phyloP scores from a whole-genome alignment of 2,888 invertebrate species.

The Hofmannophila pseudospretella region DNA sequence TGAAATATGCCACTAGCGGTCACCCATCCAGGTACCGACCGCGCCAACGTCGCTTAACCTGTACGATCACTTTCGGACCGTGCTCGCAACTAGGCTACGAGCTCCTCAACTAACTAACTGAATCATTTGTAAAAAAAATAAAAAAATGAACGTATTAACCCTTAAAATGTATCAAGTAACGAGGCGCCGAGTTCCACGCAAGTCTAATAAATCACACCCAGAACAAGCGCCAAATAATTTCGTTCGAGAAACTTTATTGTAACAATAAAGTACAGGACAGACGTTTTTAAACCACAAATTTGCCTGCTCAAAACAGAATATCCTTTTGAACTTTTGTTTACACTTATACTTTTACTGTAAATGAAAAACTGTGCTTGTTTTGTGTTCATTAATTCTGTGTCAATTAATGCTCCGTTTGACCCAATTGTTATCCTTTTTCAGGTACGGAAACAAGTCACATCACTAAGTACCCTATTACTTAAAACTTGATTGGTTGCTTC shows the following conservation, averaged over 20 bases:
- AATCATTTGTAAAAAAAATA: too few relatives aligned
- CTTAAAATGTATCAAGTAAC: slow-evolving; percentile 34
- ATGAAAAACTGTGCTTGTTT: neutral
- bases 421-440: too few relatives aligned
- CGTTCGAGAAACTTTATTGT: slow-evolving; percentile 47
- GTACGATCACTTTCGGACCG: too few relatives aligned
- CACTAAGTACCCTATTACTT: too few relatives aligned
- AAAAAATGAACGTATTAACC: slow-evolving; percentile 21
- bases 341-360: slow-evolving; percentile 2
- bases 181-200: slow-evolving; percentile 26
- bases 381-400: neutral
- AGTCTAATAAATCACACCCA: slow-evolving; percentile 42
- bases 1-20: too few relatives aligned
- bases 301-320: slow-evolving; percentile 42
- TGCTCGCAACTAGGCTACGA: too few relatives aligned
- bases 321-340: slow-evolving; percentile 39
- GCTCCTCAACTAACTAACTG: too few relatives aligned
- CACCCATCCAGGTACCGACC: too few relatives aligned
- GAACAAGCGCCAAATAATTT: slow-evolving; percentile 52
- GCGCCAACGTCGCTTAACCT: too few relatives aligned
- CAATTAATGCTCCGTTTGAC: neutral
- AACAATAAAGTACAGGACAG: slow-evolving; percentile 50
- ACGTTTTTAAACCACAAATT: slow-evolving; percentile 53
- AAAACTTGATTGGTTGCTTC: too few relatives aligned
- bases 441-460: too few relatives aligned